A percentile compares a stretch with the other conserved stretches of the same genome.
These are phyloP conservation scores for Leptoteleia sp. DNA, from an alignment of 1,140 invertebrate genomes.

Conservation along the genomic window DNA sequence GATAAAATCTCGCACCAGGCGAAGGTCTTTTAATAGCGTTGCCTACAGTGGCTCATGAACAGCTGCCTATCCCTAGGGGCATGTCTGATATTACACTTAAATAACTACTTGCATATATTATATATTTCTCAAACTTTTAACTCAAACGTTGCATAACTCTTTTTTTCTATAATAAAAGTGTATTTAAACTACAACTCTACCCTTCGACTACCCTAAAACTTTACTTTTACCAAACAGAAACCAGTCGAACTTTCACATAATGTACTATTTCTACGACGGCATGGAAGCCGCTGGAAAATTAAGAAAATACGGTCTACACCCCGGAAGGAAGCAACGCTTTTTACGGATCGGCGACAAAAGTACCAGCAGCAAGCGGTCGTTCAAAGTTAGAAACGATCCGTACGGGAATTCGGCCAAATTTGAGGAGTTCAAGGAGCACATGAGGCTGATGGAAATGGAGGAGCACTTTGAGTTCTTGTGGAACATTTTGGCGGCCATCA, in stretches of 20 bases:
- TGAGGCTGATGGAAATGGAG: constrained; percentile 88
- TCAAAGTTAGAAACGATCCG: constrained; percentile 83
- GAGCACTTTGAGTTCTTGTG: constrained; percentile 88
- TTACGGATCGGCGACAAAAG: constrained; percentile 84
- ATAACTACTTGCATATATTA: no score
- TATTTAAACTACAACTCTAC: no score
- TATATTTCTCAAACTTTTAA: no score
- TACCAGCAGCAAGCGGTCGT: constrained; percentile 78
- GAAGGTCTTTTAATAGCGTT: no score
- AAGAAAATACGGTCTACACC: constrained; percentile 84
- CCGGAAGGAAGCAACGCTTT: constrained; percentile 89
- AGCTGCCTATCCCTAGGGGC: no score
- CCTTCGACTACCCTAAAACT: no score
- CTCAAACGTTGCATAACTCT: no score
- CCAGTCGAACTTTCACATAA: constrained; percentile 93
- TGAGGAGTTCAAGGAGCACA: constrained; percentile 83
- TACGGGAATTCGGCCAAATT: constrained; percentile 84
- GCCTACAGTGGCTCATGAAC: no score
- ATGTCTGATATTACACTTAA: no score
- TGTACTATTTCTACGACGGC: constrained; percentile 94
- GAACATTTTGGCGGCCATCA: constrained; percentile 88
- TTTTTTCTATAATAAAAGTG: no score
- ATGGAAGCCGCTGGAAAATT: constrained; percentile 85
- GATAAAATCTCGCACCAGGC: no score
- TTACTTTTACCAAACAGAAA: no score